Evolutionary conservation across 2,113 vertebrate species (phyloP).

Genomic region (Chionomys nivalis): DNA sequence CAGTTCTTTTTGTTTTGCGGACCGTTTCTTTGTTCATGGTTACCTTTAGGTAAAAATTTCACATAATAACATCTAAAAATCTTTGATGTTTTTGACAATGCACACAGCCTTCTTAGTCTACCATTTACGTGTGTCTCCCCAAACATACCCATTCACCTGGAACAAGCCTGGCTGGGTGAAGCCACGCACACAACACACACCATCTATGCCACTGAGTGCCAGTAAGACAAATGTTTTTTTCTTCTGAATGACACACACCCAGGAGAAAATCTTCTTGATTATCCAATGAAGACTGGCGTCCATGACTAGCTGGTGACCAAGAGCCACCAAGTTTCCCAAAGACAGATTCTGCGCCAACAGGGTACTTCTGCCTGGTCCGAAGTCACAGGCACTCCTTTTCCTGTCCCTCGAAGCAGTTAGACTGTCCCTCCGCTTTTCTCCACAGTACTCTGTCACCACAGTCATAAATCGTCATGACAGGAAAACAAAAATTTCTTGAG

Average conservation of each 20-base stretch:
- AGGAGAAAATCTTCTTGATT: not conserved
- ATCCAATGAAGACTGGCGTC: not conserved
- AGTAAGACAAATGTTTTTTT: not conserved
- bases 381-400: not conserved
- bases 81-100: constrained; percentile 47
- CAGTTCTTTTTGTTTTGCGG: not conserved
- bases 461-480: not conserved
- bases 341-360: not conserved
- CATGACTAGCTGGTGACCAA: not conserved
- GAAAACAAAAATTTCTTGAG: not conserved
- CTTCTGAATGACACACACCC: not conserved
- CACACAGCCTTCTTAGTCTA: not conserved
- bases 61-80: not conserved
- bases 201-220: not conserved
- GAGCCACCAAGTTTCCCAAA: not conserved
- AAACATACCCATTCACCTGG: not conserved
- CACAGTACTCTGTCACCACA: not conserved
- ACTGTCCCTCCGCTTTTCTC: not conserved
- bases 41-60: constrained; percentile 16
- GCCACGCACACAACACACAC: not conserved
- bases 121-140: not conserved
- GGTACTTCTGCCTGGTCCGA: not conserved
- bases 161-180: not conserved
- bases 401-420: not conserved
- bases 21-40: not conserved